phyloP scores from a whole-genome alignment of 2,797 vertebrate species.

The Lithobates sylvaticus region DNA sequence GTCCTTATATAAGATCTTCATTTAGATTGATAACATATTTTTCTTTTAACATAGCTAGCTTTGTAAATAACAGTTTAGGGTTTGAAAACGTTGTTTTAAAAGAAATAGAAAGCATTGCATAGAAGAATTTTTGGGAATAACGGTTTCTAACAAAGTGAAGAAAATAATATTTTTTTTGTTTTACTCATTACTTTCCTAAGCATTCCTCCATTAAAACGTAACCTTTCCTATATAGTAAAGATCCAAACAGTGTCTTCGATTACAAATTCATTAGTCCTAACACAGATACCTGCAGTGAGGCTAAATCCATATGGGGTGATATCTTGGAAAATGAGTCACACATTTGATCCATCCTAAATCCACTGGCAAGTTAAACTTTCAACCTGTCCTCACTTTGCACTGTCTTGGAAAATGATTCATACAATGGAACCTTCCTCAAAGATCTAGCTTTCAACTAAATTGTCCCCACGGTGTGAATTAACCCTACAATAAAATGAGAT shows the following conservation, averaged over 20 bases:
- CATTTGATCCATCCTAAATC: conserved; percentile 14
- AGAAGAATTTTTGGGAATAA: background rate
- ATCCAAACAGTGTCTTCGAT: conserved; percentile 14
- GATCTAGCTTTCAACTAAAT: background rate
- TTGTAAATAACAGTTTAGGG: background rate
- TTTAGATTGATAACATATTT: too few relatives aligned
- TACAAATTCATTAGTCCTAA: conserved; percentile 1
- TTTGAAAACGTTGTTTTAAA: too few relatives aligned
- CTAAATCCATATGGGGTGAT: conserved; percentile 26
- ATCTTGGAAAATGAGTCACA: conserved; percentile 37
- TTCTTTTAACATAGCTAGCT: too few relatives aligned
- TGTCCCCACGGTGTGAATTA: background rate
- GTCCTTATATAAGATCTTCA: too few relatives aligned
- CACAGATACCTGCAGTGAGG: background rate
- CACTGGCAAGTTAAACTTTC: background rate
- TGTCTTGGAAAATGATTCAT: conserved; percentile 27
- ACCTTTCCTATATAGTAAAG: background rate
- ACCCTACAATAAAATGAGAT: background rate
- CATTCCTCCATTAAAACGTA: conserved; percentile 3
- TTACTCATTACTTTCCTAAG: conserved; percentile 3
- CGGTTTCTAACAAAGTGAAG: background rate
- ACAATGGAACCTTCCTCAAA: background rate
- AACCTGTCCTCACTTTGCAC: background rate
- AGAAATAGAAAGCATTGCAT: background rate
- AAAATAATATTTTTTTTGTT: background rate